Base-by-base conservation (phyloP, 1,140 invertebrate genomes). In the Drosophila murphyi region DNA sequence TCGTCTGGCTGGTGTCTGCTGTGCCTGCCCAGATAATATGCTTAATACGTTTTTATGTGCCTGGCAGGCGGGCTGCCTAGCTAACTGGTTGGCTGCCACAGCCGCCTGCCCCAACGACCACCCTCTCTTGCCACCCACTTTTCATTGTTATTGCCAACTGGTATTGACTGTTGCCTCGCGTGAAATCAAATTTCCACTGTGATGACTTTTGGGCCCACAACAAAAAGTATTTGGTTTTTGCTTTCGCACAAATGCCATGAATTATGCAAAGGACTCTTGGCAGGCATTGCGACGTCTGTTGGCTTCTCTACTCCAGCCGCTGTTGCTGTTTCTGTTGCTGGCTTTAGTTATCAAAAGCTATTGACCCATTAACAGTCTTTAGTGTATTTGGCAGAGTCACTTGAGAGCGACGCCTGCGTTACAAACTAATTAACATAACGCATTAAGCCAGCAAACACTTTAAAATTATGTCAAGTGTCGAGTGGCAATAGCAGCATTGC, bases 31-130 rank as follows among this genome's bases (percentile, higher is more conserved):
- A 85, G 85, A 89, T 89, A 90, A 89, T 89, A 86, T 81, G 85
- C 85, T 86, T 90, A 89, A 89, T 90, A 89, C 81, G 81, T 89
- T 88, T 88, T 88, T 89, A 89, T 89, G 85, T 72, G 85, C 60
- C 51, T 60, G 78, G 41, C 72, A 69, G 63, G 56, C 59, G 47
- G 51, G 10, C 50, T 62, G 31, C 20, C 20, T 20, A 20, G 20
- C 20, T 20, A 20, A 1, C 20, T 20, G 20, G 20, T 20, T 20
- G 20, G 20, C 20, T 20, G 20, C 20, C 0, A 20, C 20, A 20
- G 20, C 20, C 20, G 20, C 20, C 20, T 20, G 20, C 20, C 20
- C 20, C 20, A 20, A 52, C 39, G 29, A 10, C 12, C 43, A 4
- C 37, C n/a, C 29, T 10, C 4, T 31, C n/a, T 7, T 6, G 47